Conservation (phyloP, 2,888 invertebrate genomes). For the Hybos culiciformis region DNA sequence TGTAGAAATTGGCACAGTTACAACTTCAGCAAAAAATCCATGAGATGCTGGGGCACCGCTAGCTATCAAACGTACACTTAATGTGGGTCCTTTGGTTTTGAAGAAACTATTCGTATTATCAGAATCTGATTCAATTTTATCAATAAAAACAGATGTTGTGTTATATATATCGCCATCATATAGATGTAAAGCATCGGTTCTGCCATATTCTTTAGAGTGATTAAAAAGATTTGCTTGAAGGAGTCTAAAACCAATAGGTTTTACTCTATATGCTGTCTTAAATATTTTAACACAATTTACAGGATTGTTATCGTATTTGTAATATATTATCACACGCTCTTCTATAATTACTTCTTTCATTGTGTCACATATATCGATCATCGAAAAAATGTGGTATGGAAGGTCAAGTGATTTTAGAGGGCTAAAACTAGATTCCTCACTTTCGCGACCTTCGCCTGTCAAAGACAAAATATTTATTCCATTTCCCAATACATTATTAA, state of each 20-base stretch:
- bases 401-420: constrained; percentile 69
- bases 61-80: constrained; percentile 84
- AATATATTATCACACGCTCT: constrained; percentile 82
- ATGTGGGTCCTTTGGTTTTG: constrained; percentile 58
- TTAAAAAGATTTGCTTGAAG: constrained; percentile 88
- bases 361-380: constrained; percentile 93
- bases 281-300: constrained; percentile 97
- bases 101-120: constrained; percentile 61
- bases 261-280: constrained; percentile 67
- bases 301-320: constrained; percentile 92
- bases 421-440: constrained; percentile 74
- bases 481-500: constrained; percentile 72
- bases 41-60: constrained; percentile 88
- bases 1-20: constrained; percentile 84
- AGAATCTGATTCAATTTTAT: constrained; percentile 57
- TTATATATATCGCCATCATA: constrained; percentile 92
- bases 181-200: constrained; percentile 69
- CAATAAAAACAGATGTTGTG: constrained; percentile 56
- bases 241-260: constrained; percentile 78
- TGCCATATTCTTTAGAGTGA: constrained; percentile 65
- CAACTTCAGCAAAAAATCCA: constrained; percentile 95
- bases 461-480: constrained; percentile 82
- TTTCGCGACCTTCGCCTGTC: constrained; percentile 83
- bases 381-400: constrained; percentile 83
- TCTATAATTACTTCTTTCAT: constrained; percentile 81